Percentiles rank a stretch among this genome's conserved stretches.
These are phyloP conservation scores for Cantharis nigra DNA, from an alignment of 2,888 invertebrate genomes.

Conservation along the genomic window DNA sequence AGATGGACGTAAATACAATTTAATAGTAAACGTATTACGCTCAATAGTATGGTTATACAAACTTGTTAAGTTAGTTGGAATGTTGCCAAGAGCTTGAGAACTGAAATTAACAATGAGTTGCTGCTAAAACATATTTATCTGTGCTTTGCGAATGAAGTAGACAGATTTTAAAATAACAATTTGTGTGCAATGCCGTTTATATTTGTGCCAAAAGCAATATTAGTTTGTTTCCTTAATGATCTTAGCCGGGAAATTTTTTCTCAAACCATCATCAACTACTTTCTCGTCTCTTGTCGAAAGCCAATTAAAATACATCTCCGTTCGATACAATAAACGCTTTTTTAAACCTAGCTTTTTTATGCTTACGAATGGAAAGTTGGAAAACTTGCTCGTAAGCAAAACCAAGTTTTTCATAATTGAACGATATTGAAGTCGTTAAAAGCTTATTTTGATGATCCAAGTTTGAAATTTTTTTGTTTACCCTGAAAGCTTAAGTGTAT, in stretches of 20 bases:
- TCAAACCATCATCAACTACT: neutral
- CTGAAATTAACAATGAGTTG: conserved; percentile 25
- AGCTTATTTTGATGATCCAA: neutral
- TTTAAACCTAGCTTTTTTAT: neutral
- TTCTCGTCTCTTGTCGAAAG: conserved; percentile 7
- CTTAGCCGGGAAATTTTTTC: conserved; percentile 4
- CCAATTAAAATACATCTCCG: conserved; percentile 7
- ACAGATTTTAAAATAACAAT: conserved; percentile 24
- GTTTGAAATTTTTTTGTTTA: neutral
- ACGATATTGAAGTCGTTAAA: neutral
- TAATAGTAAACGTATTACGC: neutral
- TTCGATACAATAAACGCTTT: neutral
- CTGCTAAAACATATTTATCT: conserved; percentile 22
- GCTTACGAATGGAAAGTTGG: neutral
- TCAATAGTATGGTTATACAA: conserved; percentile 20
- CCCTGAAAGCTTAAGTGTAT: neutral
- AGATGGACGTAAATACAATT: neutral
- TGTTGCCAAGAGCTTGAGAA: conserved; percentile 19
- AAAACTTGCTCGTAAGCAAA: neutral
- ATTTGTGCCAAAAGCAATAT: conserved; percentile 20
- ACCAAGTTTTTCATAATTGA: neutral
- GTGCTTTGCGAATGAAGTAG: conserved; percentile 17
- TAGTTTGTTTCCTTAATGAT: conserved; percentile 17
- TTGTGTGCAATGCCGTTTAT: conserved; percentile 14
- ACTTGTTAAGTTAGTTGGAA: conserved; percentile 22